Evolutionary conservation across 2,797 vertebrate species (phyloP), one percentile per base, ranked within the genome.

Genomic region (Cyprinella venusta): DNA sequence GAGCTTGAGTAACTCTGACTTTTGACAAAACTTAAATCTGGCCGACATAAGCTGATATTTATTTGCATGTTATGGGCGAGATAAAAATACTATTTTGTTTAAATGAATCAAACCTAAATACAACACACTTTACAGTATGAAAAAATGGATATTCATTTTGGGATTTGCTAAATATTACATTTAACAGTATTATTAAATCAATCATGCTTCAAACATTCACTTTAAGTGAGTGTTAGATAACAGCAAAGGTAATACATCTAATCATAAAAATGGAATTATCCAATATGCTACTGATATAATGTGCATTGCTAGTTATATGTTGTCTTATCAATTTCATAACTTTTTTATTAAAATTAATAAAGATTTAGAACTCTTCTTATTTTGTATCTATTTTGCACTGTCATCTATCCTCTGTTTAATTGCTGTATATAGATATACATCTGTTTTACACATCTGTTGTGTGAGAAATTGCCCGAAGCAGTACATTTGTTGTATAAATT

Each of bases 1-100:
- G 80, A 94, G 93, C 33, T 59, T 75, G 7, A 75, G 38, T 21
- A 52, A 59, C 24, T 40, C 48, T 40, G n/a, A 68, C 5, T 2
- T 67, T 26, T 30, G 6, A 33, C 19, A 18, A 4, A n/a, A 38
- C 5, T 12, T 24, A 10, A 15, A 24, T 52, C 36, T 79, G 18
- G 26, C 15, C 19, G 3, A 12, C 18, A 30, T 33, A 72, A 33
- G 16, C 16, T 52, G 5, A 72, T 21, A 6, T 21, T 30, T 52
- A 72, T 72, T 72, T 52, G 10, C 26, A 52, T 52, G 2, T 7
- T 21, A 13, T 72, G 18, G 9, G 5, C 1, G 2, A 72, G 6
- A 33, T 72, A 33, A 74, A 15, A 36, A 54, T 1, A 30, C 24
- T 10, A 71, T 71, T 70, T 48, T 9, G 26, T 72, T 3, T 48